Evolutionary conservation across 2,888 invertebrate species (phyloP), one percentile per base, ranked within the genome.

Genomic region (Clostera curtula): DNA sequence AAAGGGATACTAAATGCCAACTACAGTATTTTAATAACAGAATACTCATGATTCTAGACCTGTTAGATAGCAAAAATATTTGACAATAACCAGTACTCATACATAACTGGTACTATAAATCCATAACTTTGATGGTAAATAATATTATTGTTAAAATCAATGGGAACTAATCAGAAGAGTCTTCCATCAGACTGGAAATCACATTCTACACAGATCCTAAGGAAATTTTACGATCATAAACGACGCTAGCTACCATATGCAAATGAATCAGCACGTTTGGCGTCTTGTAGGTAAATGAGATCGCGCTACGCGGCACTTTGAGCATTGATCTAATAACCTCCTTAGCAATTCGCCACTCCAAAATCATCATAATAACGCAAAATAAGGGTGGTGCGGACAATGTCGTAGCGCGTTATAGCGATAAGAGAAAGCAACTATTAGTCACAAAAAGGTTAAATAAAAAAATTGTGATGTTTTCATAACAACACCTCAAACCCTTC

Each of bases 221-320:
- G n/a, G n/a, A n/a, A n/a, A n/a, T n/a, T 41, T 33, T 46, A 32
- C 12, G 40, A 38, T 43, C 29, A 36, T 36, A 36, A 27, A 44
- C 36, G 37, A 41, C 40, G 38, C 34, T 39, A 48, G 52, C 64
- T 60, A 66, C 71, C 63, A 59, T 74, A 77, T 77, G 76, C 62
- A 74, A 82, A 83, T 83, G 82, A 83, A 71, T 83, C 82, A 76
- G 83, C 83, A 82, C 72, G 76, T 80, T 82, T 77, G 57, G 63
- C 57, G 58, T 64, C 63, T 69, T 58, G 59, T 44, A 48, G 44
- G 56, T 63, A 65, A 72, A 69, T 61, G 69, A 69, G 69, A 74
- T 49, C 68, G 53, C 56, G 65, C 82, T 70, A 83, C 83, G 82
- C 82, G 83, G 80, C 82, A 79, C 71, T 74, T 64, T 59, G 63